Evolutionary conservation across 23 tunicate species (phyloP).

Genomic region (Trididemnum miniatum): DNA sequence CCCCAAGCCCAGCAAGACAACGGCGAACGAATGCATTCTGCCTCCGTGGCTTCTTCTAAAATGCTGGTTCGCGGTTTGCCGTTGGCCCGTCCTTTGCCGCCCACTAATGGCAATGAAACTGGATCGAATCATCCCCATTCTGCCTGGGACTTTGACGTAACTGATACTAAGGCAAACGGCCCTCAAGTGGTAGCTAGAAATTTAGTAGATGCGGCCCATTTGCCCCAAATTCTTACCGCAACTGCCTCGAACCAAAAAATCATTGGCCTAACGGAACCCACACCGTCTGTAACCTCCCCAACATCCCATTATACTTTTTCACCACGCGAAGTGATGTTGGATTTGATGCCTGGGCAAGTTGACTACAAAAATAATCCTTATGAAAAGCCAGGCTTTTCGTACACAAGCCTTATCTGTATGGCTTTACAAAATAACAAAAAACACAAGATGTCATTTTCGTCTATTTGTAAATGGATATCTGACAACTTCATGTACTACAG

Average conservation of each 20-base stretch:
- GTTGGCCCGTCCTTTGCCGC: neutral
- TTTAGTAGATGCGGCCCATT: neutral
- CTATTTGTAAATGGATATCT: constrained; percentile 89
- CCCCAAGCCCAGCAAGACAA: neutral
- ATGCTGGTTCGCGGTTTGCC: neutral
- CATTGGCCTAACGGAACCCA: neutral
- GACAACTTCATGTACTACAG: constrained; percentile 83
- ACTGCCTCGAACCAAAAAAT: neutral
- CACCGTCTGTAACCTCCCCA: constrained; percentile 8
- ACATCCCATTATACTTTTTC: constrained; percentile 33
- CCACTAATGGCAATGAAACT: neutral
- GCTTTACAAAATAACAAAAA: constrained; percentile 59
- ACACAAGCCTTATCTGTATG: constrained; percentile 60
- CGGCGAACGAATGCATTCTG: neutral
- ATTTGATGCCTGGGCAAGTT: constrained; percentile 50
- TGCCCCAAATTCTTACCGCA: constrained; percentile 4
- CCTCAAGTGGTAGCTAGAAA: neutral
- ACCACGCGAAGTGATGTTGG: constrained; percentile 42
- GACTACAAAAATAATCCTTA: constrained; percentile 82
- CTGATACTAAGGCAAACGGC: neutral
- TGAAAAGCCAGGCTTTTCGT: constrained; percentile 53
- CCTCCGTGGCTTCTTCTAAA: neutral
- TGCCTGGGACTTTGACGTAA: neutral
- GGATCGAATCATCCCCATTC: neutral
- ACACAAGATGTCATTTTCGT: constrained; percentile 43